These are phyloP conservation scores for Myotis davidii DNA, from an alignment of 2,113 vertebrate species.

Conservation along the genomic window DNA sequence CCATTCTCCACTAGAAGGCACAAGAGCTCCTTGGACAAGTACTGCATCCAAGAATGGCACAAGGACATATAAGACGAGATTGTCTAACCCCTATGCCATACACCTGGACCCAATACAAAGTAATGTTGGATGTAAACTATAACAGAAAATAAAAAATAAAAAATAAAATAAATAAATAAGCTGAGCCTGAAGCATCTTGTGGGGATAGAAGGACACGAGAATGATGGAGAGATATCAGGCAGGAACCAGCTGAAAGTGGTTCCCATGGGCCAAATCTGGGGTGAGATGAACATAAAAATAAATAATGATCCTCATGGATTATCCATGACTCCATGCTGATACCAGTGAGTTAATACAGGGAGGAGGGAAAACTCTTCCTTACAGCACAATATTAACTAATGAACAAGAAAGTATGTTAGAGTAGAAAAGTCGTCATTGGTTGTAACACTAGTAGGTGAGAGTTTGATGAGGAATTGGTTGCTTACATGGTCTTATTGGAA, in stretches of 20 bases:
- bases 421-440: not conserved
- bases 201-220: not conserved
- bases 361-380: not conserved
- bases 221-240: not conserved
- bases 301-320: not conserved
- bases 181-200: not conserved
- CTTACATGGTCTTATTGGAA: not conserved
- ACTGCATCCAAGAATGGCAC: not conserved
- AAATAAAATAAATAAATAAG: not conserved
- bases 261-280: not conserved
- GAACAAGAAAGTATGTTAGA: not conserved
- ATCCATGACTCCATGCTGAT: not conserved
- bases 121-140: not conserved
- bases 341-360: not conserved
- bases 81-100: not conserved
- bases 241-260: not conserved
- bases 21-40: not conserved
- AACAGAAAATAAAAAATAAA: not conserved
- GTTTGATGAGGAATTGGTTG: not conserved
- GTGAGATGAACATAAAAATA: constrained; percentile 29
- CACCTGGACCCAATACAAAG: not conserved
- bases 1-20: not conserved
- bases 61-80: not conserved
- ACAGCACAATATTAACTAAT: not conserved
- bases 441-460: not conserved